Conservation (phyloP, 2,888 invertebrate genomes). For the Agelastica alni region DNA sequence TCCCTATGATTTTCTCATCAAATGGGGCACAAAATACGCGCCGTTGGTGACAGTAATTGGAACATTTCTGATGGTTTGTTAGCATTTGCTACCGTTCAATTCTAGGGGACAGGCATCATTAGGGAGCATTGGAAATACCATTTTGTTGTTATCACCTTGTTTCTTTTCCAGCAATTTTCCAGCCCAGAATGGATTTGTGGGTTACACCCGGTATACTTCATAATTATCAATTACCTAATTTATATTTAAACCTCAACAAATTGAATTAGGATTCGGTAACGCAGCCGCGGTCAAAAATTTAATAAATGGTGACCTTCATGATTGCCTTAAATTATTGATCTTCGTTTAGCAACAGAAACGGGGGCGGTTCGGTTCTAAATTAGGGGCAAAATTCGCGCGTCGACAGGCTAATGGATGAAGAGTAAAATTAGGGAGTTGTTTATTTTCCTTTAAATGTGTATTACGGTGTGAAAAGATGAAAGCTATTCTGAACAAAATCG, state of each 20-base stretch:
- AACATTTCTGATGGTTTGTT: conserved; percentile 13
- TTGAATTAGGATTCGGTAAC: no score
- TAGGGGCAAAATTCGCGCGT: conserved; percentile 10
- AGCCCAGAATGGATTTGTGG: no score
- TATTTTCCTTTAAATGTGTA: conserved; percentile 7
- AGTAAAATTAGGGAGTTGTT: conserved; percentile 13
- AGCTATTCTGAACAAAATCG: no score
- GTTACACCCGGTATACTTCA: no score
- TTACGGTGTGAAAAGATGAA: conserved; percentile 11
- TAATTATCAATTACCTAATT: no score
- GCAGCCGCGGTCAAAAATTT: neutral
- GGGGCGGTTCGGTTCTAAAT: neutral
- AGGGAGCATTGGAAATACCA: neutral
- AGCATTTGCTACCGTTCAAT: neutral
- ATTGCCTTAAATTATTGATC: neutral
- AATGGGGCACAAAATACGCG: conserved; percentile 7
- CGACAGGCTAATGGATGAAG: conserved; percentile 2
- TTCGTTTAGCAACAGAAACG: neutral
- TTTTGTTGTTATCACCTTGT: neutral
- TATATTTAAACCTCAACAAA: no score
- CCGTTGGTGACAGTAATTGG: conserved; percentile 19
- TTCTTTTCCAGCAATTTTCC: no score
- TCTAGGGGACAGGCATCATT: neutral
- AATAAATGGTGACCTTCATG: neutral
- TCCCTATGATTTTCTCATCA: conserved; percentile 10